phyloP scores from a whole-genome alignment of 1,140 invertebrate genomes.

The Radopholus similis region DNA sequence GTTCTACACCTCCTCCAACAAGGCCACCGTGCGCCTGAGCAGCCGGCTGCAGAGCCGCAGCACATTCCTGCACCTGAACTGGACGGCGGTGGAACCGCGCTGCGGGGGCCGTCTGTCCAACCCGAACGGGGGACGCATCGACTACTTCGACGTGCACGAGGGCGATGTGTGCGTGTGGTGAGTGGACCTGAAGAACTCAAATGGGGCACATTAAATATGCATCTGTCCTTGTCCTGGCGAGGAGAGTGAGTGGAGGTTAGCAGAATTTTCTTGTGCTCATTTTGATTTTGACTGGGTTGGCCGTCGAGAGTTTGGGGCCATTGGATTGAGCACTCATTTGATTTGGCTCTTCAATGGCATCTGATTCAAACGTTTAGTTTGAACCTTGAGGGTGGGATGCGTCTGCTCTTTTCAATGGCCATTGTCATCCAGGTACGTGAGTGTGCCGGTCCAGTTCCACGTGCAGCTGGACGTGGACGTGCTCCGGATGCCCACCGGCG shows the following conservation, averaged over 20 bases:
- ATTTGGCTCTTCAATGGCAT: not conserved
- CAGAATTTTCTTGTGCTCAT: not conserved
- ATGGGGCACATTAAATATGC: no score
- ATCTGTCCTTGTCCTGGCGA: no score
- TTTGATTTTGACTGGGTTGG: no score
- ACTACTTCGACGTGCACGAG: conserved; percentile 14
- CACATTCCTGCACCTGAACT: conserved; percentile 23
- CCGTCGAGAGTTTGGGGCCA: no score
- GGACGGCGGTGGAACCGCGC: conserved; percentile 24
- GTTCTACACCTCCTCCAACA: conserved; percentile 24
- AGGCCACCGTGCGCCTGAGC: conserved; percentile 14
- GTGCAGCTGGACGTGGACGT: conserved; percentile 22
- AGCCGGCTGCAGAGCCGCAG: conserved; percentile 20
- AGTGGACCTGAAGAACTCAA: no score
- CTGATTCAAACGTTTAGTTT: not conserved
- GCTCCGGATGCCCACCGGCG: conserved; percentile 18
- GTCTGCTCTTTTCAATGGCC: no score
- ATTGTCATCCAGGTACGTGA: conserved; percentile 15
- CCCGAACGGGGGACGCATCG: conserved; percentile 19
- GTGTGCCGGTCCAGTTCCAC: conserved; percentile 28
- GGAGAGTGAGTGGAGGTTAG: no score
- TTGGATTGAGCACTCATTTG: no score
- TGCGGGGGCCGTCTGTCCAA: conserved; percentile 21
- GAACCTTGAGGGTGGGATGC: not conserved
- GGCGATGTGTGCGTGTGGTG: not conserved